A percentile compares a stretch with the other conserved stretches of the same genome.
phyloP scores from a whole-genome alignment of 2,797 vertebrate genomes.

The Garrulus glandarius region DNA sequence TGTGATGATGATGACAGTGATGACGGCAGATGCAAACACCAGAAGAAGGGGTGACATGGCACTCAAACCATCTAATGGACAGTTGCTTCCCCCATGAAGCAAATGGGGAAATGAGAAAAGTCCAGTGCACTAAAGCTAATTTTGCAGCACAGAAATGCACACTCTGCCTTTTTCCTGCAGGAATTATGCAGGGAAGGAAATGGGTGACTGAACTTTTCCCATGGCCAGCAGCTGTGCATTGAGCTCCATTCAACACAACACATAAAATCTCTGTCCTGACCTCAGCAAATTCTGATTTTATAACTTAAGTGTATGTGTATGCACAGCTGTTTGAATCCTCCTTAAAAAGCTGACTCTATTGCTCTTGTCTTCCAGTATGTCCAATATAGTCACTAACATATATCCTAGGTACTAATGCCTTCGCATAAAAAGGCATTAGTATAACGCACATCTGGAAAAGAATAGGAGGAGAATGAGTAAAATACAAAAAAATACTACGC shows the following conservation, averaged over 20 bases:
- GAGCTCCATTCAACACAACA: neutral
- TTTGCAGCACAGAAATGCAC: neutral
- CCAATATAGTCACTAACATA: neutral
- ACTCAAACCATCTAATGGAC: neutral
- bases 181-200: neutral
- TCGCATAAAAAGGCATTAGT: neutral
- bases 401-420: neutral
- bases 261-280: neutral
- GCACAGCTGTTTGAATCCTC: neutral
- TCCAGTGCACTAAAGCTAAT: neutral
- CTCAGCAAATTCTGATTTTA: neutral
- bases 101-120: neutral
- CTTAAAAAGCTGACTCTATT: neutral
- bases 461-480: neutral
- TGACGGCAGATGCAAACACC: neutral
- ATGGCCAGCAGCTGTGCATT: neutral
- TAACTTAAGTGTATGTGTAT: neutral
- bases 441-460: neutral
- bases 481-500: constrained; percentile 64
- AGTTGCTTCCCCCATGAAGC: fast-evolving
- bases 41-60: neutral
- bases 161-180: neutral
- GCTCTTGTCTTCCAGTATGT: neutral
- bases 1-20: neutral
- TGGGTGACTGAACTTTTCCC: neutral